A percentile compares a stretch with the other conserved stretches of the same genome.
Evolutionary conservation across 2,888 invertebrate species (phyloP).

Genomic region (Cryptocheilus praepositus): DNA sequence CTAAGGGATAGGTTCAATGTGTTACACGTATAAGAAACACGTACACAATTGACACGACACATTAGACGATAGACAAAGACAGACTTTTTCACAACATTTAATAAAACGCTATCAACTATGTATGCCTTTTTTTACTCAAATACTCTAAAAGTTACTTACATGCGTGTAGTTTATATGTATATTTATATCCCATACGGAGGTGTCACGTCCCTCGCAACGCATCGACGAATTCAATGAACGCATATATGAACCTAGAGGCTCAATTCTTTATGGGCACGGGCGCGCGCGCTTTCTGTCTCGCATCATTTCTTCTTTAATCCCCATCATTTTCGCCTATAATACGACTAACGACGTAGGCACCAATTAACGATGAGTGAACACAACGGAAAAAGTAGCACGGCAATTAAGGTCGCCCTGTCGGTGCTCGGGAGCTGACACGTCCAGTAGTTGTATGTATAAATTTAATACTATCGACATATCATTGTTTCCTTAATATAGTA

Average conservation of each 20-base stretch:
- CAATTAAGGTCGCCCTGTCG: constrained; percentile 32
- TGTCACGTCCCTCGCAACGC: constrained; percentile 63
- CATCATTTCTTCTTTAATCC: constrained; percentile 12
- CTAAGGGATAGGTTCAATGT: constrained; percentile 3
- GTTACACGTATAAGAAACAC: constrained; percentile 15
- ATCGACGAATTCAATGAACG: constrained; percentile 35
- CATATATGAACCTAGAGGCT: neutral
- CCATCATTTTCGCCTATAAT: constrained; percentile 26
- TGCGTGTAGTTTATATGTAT: constrained; percentile 68
- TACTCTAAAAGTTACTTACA: constrained; percentile 73
- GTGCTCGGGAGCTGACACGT: constrained; percentile 67
- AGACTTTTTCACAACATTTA: constrained; percentile 69
- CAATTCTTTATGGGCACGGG: neutral
- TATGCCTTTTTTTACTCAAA: constrained; percentile 72
- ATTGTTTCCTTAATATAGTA: constrained; percentile 62
- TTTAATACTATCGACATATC: constrained; percentile 66
- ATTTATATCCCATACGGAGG: constrained; percentile 60
- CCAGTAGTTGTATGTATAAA: constrained; percentile 67
- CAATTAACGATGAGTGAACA: constrained; percentile 50
- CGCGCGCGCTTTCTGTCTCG: constrained; percentile 14
- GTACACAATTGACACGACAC: constrained; percentile 45
- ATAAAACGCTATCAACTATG: constrained; percentile 74
- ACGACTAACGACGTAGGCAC: constrained; percentile 45
- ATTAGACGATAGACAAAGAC: constrained; percentile 49
- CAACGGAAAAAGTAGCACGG: constrained; percentile 31